Base-by-base conservation (phyloP, 2,888 invertebrate species). In the Sesia bembeciformis region DNA sequence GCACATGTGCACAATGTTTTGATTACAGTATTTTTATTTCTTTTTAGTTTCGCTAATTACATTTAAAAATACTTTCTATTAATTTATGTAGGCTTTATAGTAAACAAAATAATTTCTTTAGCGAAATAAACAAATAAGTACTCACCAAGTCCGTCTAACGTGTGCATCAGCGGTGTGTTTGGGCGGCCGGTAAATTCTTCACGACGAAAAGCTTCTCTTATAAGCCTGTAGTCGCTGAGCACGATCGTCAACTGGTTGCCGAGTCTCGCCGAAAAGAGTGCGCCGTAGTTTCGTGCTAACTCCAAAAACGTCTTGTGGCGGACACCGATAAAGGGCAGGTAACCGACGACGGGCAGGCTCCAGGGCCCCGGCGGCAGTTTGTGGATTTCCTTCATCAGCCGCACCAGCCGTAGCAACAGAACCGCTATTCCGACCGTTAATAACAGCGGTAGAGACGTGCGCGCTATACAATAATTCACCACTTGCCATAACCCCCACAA, bases 101-200 rank as follows among this genome's bases (percentile, higher is more conserved):
- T n/a, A n/a, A n/a, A n/a, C 8, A 49, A 49, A 49, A 49, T 49
- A 49, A 49, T 49, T 49, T 49, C 8, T 8, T 49, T 1, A 23
- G 23, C 23, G 2, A 23, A 23, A 23, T 23, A 23, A 23, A 23
- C 23, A 23, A 23, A 23, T 5, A 43, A 46, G 51, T 61, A 92
- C 95, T 95, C 81, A 97, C 97, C 97, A 66, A 96, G 96, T 68
- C 97, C 97, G 72, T 95, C 96, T 54, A 97, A 90, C 54, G 96
- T 94, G 71, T 94, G 93, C 91, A 94, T 95, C 74, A 97, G 94
- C 58, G 96, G 96, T 40, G 95, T 96, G 73, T 93, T 93, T 57
- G 97, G 97, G 56, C 97, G 92, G 56, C 96, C 97, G 63, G 96
- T 95, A 83, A 97, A 96, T 72, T 95, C 96, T 72, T 96, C 96